phyloP scores from a whole-genome alignment of 64 coral and sea anemone species.

The Trachythela sp. region DNA sequence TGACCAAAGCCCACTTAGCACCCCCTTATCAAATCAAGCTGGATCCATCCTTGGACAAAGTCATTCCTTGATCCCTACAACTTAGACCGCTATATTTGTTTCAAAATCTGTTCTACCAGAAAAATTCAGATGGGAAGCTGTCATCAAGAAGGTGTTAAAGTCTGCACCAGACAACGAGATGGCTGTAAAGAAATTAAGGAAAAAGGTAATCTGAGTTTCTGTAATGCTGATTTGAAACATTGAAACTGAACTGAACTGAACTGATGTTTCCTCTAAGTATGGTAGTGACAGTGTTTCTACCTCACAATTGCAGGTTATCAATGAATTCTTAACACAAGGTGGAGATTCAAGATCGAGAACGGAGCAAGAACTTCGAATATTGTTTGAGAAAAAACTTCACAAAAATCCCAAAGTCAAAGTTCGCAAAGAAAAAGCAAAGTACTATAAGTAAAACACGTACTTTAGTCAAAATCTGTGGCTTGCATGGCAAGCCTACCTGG shows the following conservation, averaged over 20 bases:
- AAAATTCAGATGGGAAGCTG: constrained; percentile 82
- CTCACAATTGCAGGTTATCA: constrained; percentile 57
- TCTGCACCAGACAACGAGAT: constrained; percentile 71
- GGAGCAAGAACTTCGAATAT: constrained; percentile 72
- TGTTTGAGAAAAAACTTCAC: constrained; percentile 81
- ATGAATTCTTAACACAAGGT: constrained; percentile 66
- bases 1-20: no score
- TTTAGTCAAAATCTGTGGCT: background rate
- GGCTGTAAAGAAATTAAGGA: constrained; percentile 82
- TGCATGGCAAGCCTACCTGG: no score
- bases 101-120: constrained; percentile 29
- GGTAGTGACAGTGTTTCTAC: background rate
- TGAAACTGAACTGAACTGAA: background rate
- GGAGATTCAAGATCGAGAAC: constrained; percentile 49
- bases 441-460: constrained; percentile 32
- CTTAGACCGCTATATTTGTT: no score
- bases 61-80: no score
- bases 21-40: no score
- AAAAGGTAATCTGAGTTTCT: constrained; percentile 55
- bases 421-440: constrained; percentile 73
- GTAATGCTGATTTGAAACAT: background rate
- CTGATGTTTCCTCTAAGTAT: background rate
- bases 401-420: constrained; percentile 93
- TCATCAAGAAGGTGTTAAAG: constrained; percentile 73
- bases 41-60: no score